A percentile compares a stretch with the other conserved stretches of the same genome.
phyloP scores from a whole-genome alignment of 2,888 invertebrate genomes.

The Eupithecia centaureata region DNA sequence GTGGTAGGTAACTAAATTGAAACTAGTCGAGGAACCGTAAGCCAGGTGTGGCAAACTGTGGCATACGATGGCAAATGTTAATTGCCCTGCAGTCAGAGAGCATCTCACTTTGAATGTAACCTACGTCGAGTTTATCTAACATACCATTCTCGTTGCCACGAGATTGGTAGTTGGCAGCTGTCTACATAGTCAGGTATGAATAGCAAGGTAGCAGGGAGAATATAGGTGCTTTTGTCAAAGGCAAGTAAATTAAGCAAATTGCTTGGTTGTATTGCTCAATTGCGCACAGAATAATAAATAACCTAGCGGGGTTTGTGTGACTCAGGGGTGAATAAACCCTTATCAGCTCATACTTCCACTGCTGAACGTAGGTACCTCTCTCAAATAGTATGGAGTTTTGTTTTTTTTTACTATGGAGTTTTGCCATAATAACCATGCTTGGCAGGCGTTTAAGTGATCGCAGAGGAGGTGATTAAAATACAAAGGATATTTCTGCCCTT shows the following conservation, averaged over 20 bases:
- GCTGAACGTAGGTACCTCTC: too few species aligned
- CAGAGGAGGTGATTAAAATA: too few species aligned
- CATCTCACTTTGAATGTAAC: neutral
- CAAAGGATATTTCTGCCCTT: too few species aligned
- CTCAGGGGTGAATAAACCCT: neutral
- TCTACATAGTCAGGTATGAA: neutral
- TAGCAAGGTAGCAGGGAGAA: neutral
- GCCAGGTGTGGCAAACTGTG: constrained; percentile 2
- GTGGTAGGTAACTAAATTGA: neutral
- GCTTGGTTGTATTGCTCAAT: neutral
- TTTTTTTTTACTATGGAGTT: too few species aligned
- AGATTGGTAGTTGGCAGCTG: neutral
- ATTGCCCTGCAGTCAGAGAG: neutral
- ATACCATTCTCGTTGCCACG: neutral
- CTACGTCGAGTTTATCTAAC: neutral
- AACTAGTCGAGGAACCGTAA: neutral
- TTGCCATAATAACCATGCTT: too few species aligned
- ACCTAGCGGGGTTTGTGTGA: neutral
- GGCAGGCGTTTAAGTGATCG: too few species aligned
- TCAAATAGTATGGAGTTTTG: too few species aligned
- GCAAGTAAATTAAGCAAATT: constrained; percentile 2
- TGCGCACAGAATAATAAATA: neutral
- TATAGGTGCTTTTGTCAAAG: neutral
- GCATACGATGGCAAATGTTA: constrained; percentile 5
- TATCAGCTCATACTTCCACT: neutral